phyloP scores from a whole-genome alignment of 92 coral and sea anemone species.

The Chrysogorgia sp. region DNA sequence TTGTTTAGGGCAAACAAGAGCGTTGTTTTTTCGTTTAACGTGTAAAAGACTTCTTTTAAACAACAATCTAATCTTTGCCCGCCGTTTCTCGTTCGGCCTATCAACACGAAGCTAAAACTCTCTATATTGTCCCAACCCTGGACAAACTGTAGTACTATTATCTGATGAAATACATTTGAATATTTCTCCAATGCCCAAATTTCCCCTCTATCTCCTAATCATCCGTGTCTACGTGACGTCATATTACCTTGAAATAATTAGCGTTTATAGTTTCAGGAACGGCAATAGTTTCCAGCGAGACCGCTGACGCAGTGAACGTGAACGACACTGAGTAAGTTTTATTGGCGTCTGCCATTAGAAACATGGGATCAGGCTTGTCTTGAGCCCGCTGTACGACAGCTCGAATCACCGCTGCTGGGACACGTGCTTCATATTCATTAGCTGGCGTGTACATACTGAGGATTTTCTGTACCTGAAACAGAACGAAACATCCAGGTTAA shows the following conservation, averaged over 20 bases:
- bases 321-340: conserved; percentile 84
- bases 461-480: conserved; percentile 81
- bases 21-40: too few relatives aligned
- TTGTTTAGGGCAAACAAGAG: too few relatives aligned
- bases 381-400: conserved; percentile 97
- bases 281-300: conserved; percentile 78
- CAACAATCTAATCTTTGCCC: too few relatives aligned
- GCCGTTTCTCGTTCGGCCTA: too few relatives aligned
- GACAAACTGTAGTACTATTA: too few relatives aligned
- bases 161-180: too few relatives aligned
- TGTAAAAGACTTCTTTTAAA: too few relatives aligned
- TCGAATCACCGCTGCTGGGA: conserved; percentile 90
- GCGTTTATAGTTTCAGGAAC: conserved; percentile 79
- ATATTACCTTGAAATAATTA: conserved; percentile 71
- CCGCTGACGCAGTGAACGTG: conserved; percentile 93
- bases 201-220: too few relatives aligned
- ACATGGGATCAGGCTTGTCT: conserved; percentile 93
- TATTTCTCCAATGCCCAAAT: too few relatives aligned
- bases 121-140: too few relatives aligned
- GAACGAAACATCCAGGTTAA: background rate
- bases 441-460: conserved; percentile 99
- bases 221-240: background rate
- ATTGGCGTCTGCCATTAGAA: conserved; percentile 84
- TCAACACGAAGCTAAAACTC: too few relatives aligned
- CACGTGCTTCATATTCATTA: conserved; percentile 96